Base-by-base conservation (phyloP, 1,140 invertebrate species). In the Bicyclus anynana region DNA sequence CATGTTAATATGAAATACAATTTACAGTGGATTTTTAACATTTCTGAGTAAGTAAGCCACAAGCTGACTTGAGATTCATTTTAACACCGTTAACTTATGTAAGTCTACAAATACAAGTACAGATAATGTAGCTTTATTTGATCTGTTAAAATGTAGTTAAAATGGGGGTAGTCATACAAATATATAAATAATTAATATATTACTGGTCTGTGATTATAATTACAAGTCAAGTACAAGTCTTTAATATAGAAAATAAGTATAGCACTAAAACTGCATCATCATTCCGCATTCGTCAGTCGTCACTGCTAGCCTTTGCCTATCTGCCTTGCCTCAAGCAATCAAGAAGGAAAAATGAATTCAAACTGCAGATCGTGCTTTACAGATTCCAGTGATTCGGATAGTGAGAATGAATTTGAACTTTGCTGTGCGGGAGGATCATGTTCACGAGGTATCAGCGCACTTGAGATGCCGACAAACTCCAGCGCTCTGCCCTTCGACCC, bases 401-500 rank as follows among this genome's bases (percentile, higher is more conserved):
- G 44, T 5, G 77, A 78, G 29, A 61, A 57, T 26, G 73, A 69
- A 17, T 60, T 50, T 13, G 62, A 69, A 7, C 14, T 74, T 55
- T 50, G 67, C 16, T 60, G 62, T 48, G 52, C 33, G 23, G 57
- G 59, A 38, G 59, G 46, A 42, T 69, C 71, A 4, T 57, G 59
- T 37, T 46, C 68, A 12, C 65, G 60, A 21, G 61, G 44, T 4
- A 12, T 7, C 7, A 7, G 23, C 23, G 23, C 23, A 23, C 23
- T 23, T 7, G 7, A 23, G 23, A 23, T 23, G 23, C 7, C 7
- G 23, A 23, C 23, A 23, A 12, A 14, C 37, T 2, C 37, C 5
- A 38, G 16, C 9, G 13, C 1, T 14, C 42, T 85, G 29, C 78
- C 72, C 0, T 86, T 86, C 37, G 73, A 86, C 23, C 73, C 74